A percentile compares a stretch with the other conserved stretches of the same genome.
Evolutionary conservation across 2,797 vertebrate species (phyloP).

Genomic region (Tragelaphus oryx): DNA sequence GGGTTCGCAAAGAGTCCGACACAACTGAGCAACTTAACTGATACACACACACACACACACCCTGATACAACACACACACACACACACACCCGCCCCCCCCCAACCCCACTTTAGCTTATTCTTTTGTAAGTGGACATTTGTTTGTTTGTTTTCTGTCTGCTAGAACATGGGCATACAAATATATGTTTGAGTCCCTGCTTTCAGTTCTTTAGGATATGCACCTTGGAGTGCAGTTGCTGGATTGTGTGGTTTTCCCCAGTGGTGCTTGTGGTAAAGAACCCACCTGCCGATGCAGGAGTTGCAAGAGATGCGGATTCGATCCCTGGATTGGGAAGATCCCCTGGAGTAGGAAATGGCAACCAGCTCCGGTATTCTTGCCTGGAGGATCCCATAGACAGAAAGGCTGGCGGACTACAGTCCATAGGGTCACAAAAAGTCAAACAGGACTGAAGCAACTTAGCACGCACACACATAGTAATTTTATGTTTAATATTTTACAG

Average conservation of each 20-base stretch:
- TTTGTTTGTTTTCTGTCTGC: background rate
- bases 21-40: background rate
- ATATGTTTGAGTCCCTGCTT: background rate
- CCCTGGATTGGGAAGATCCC: background rate
- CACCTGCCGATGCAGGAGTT: background rate
- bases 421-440: background rate
- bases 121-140: background rate
- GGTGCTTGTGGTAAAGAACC: background rate
- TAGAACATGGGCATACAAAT: background rate
- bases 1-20: background rate
- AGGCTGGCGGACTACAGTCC: background rate
- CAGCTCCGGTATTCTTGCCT: background rate
- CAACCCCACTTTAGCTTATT: background rate
- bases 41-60: no score
- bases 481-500: background rate
- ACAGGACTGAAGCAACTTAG: background rate
- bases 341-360: background rate
- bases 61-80: no score
- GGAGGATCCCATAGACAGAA: background rate
- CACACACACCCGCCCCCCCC: background rate
- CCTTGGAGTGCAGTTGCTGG: background rate
- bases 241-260: background rate
- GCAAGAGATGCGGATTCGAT: rapidly evolving
- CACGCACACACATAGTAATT: background rate
- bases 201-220: background rate